phyloP scores from a whole-genome alignment of 2,888 invertebrate genomes.

The Arctia plantaginis region DNA sequence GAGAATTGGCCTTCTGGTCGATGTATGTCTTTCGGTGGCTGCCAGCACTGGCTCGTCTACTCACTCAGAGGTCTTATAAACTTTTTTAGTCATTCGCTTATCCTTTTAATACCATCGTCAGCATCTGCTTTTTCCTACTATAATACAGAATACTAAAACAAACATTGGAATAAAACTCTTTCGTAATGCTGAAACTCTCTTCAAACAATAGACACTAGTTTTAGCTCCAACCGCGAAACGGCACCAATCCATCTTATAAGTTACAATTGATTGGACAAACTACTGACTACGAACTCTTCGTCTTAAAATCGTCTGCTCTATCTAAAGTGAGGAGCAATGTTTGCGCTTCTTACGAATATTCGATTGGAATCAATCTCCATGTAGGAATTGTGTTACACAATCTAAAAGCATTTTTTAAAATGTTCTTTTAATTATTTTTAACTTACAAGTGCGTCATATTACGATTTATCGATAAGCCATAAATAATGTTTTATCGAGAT shows the following conservation, averaged over 20 bases:
- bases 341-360: slow-evolving; percentile 63
- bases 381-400: slow-evolving; percentile 17
- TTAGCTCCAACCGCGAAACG: slow-evolving; percentile 39
- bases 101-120: too few relatives aligned
- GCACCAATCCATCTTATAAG: slow-evolving; percentile 58
- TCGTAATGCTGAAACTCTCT: slow-evolving; percentile 25
- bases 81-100: too few relatives aligned
- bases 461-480: background rate
- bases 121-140: background rate
- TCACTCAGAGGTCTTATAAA: too few relatives aligned
- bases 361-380: slow-evolving; percentile 52
- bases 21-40: too few relatives aligned
- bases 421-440: too few relatives aligned
- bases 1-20: too few relatives aligned
- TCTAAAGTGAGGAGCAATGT: slow-evolving; percentile 58
- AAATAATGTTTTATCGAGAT: background rate
- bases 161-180: slow-evolving; percentile 2
- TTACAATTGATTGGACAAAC: slow-evolving; percentile 69
- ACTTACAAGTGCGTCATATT: background rate
- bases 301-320: slow-evolving; percentile 57
- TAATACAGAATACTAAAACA: background rate
- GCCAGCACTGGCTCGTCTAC: too few relatives aligned
- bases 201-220: slow-evolving; percentile 42
- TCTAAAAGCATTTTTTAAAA: background rate
- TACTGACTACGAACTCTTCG: slow-evolving; percentile 60